Evolutionary conservation across 2,888 invertebrate species (phyloP), one percentile per base, ranked within the genome.

Genomic region (Miltochrista miniata): DNA sequence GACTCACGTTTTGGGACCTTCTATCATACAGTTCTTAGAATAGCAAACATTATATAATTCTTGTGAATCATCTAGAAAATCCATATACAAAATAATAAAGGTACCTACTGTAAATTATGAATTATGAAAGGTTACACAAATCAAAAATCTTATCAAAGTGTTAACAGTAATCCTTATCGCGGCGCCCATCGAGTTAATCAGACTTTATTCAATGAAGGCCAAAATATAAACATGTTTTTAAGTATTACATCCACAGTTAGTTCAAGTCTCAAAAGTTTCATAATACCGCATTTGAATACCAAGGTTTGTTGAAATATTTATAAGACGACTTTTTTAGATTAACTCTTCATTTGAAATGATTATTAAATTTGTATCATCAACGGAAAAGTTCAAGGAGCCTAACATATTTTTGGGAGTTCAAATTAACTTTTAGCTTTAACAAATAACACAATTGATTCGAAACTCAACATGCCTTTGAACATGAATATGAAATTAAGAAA

Each of bases 381-480:
- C 48, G 63, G 56, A 68, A 76, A 74, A 76, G 75, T 75, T 77
- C 77, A 77, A 77, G 75, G 75, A 62, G 56, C 45, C 29, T 24
- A 24, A 24, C 5, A 24, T 4, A 24, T 61, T 61, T 62, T 64
- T 55, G 57, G 59, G 61, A 60, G 59, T 63, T 60, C 12, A 43
- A 12, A 34, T 12, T 18, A 15, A 11, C 10, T 45, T 52, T 42
- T 44, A 59, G 36, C 29, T 36, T 24, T 4, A 24, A 24, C 2
- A 24, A 24, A 4, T 4, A 24, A 24, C 18, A 24, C 18, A n/a
- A n/a, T n/a, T 24, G 18, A 24, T 24, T 24, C 18, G 5, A 24
- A 24, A 24, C 18, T 24, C 18, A 24, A 24, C 5, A 24, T 24
- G 5, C 18, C 18, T 24, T 4, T 24, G 18, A 24, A 2, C 2